Percentiles rank a stretch among this genome's conserved stretches.
These are phyloP conservation scores for Scrobipalpa atriplicella DNA, from an alignment of 2,888 invertebrate species.

Conservation along the genomic window DNA sequence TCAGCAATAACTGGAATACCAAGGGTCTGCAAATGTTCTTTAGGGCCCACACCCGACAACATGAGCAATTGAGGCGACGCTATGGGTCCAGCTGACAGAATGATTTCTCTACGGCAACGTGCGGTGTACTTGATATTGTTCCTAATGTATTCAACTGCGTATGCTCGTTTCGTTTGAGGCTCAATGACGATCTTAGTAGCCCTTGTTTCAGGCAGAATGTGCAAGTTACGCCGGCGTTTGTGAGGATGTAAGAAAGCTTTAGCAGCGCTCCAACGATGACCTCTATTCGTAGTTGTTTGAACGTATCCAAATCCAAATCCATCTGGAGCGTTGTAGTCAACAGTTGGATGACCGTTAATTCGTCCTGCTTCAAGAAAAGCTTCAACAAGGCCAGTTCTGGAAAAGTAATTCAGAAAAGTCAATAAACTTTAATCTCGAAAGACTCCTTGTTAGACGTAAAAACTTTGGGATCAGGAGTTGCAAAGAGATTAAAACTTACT, in stretches of 20 bases:
- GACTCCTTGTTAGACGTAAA: slow-evolving; percentile 1
- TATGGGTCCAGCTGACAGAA: slow-evolving; percentile 93
- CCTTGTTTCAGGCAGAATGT: slow-evolving; percentile 68
- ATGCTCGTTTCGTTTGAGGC: slow-evolving; percentile 83
- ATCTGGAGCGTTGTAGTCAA: slow-evolving; percentile 84
- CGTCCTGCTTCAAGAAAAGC: slow-evolving; percentile 84
- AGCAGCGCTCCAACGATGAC: slow-evolving; percentile 86
- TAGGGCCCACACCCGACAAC: slow-evolving; percentile 89
- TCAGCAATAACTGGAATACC: slow-evolving; percentile 84
- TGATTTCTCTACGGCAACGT: slow-evolving; percentile 89
- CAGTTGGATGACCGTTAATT: slow-evolving; percentile 79
- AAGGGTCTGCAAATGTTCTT: slow-evolving; percentile 79
- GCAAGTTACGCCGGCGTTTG: slow-evolving; percentile 84
- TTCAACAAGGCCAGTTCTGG: slow-evolving; percentile 76
- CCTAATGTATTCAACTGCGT: slow-evolving; percentile 86
- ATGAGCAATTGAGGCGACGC: slow-evolving; percentile 96
- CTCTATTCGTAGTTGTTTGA: slow-evolving; percentile 81
- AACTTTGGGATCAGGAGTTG: slow-evolving; percentile 4
- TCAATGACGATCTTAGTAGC: slow-evolving; percentile 75
- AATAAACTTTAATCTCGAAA: slow-evolving; percentile 27
- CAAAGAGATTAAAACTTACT: slow-evolving; percentile 53
- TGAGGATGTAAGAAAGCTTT: slow-evolving; percentile 86
- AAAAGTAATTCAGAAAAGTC: slow-evolving; percentile 38
- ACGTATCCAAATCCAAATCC: slow-evolving; percentile 84
- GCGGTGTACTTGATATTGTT: slow-evolving; percentile 76